Base-by-base conservation (phyloP, 2,888 invertebrate genomes). In the Drosophila multiciliata region DNA sequence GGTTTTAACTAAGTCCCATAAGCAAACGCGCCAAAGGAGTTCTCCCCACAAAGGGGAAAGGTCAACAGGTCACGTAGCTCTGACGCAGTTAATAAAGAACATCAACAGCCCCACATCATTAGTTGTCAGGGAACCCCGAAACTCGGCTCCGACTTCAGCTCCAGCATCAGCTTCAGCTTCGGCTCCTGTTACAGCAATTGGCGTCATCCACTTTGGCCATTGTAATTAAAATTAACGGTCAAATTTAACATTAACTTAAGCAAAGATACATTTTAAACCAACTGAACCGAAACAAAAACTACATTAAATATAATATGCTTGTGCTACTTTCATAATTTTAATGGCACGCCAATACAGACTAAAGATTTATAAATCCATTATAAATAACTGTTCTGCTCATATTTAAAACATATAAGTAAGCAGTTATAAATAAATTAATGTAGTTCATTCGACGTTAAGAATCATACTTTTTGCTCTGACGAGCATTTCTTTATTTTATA, bases 191-290 rank as follows among this genome's bases (percentile, higher is more conserved):
- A 74, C 85, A 76, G 68, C 74, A 73, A 71, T 75, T 73, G 66
- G 52, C 66, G 53, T 49, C 68, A 66, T 59, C 72, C 58, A 52
- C 64, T 85, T 87, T 76, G 73, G 86, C 78, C 75, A 74, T 74
- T 73, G 80, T 87, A 85, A 85, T 85, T 85, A 85, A 85, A 88
- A 82, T 88, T 86, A 86, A 86, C 83, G 80, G 83, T 75, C 80
- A 54, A 32, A 29, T 29, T 6, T 29, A 29, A 42, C 67, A 69
- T 67, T 73, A 69, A 79, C 73, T 69, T 73, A 68, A 72, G 71
- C 66, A 78, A 71, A 55, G 64, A n/a, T 60, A 66, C 66, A 67
- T 64, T 50, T 64, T 68, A 55, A 45, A 20, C 7, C 12, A 6
- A 29, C 17, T 32, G 53, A 42, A 12, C 15, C 33, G 26, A 26